Evolutionary conservation across 2,113 vertebrate genomes (phyloP).

Genomic region (Gila orcuttii): DNA sequence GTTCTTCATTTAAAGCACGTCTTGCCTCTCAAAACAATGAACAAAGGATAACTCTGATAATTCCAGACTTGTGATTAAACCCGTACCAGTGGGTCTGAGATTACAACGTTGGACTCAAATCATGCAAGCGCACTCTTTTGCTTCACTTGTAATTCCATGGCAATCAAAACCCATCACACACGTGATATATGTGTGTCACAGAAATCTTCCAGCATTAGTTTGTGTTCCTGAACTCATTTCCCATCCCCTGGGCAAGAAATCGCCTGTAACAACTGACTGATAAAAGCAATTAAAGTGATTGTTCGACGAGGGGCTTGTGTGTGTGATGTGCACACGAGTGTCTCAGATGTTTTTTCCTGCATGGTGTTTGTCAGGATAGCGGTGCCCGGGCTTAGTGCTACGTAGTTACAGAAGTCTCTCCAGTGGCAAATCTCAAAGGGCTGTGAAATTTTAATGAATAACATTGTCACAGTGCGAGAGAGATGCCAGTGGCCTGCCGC

Average conservation of each 20-base stretch:
- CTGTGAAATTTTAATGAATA: slow-evolving; percentile 57
- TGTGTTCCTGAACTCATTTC: slow-evolving; percentile 11
- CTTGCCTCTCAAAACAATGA: slow-evolving; percentile 17
- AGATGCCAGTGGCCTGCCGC: neutral
- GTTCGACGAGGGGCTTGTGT: slow-evolving; percentile 6
- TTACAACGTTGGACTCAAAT: neutral
- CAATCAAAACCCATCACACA: neutral
- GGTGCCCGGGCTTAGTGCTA: slow-evolving; percentile 18
- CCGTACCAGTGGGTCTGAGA: slow-evolving; percentile 1
- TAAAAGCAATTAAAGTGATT: slow-evolving; percentile 41
- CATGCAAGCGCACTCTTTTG: neutral
- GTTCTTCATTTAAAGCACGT: slow-evolving; percentile 32
- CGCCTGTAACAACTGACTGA: slow-evolving; percentile 12
- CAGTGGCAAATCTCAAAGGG: slow-evolving; percentile 33
- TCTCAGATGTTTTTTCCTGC: slow-evolving; percentile 11
- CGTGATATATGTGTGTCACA: neutral
- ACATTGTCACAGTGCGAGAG: slow-evolving; percentile 36
- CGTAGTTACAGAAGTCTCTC: slow-evolving; percentile 58
- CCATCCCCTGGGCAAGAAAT: slow-evolving; percentile 29
- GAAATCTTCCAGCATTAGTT: neutral
- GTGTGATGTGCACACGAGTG: slow-evolving; percentile 1
- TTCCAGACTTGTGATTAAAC: slow-evolving; percentile 6
- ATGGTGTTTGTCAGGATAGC: neutral
- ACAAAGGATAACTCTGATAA: neutral
- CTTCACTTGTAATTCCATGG: slow-evolving; percentile 16